Base-by-base conservation (phyloP, 2,113 vertebrate species). In the Myrmophylax atrothorax region DNA sequence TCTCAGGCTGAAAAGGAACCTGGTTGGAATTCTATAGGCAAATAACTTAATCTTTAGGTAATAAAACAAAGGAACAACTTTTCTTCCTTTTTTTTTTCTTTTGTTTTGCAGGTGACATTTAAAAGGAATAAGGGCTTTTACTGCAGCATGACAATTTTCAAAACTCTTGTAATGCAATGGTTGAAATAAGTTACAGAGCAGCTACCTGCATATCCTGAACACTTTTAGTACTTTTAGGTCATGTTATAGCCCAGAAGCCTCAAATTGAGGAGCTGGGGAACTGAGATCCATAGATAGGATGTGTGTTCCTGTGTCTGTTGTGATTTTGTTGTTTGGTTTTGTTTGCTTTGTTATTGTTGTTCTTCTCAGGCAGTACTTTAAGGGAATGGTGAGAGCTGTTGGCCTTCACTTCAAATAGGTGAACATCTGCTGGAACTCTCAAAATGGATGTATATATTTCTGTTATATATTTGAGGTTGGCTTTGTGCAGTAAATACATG, bases 401-500 rank as follows among this genome's bases (percentile, higher is more conserved):
- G 42, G 33, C 37, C 33, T 84, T 73, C 84, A 89, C 79, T 91
- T 82, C 50, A 85, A 94, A 91, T 62, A 92, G 76, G 60, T 96
- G 53, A 94, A 93, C 90, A 93, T 95, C 82, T 96, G 93, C 79
- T 94, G 37, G 52, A 69, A 29, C 37, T 90, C 89, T 93, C 63
- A 75, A 82, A 90, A 76, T 87, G 78, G 33, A 96, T 84, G 87
- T 78, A 94, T 88, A 40, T 86, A 68, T 75, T 79, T 81, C 52
- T 88, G 77, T 83, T 52, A 75, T 38, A 72, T 59, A 42, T 59
- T 70, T 84, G 93, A 89, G 92, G 75, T 49, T 24, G 16, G 83
- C 66, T 89, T 84, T 68, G 56, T 94, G 78, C 49, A 68, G 69
- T 82, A 72, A 82, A 95, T 97, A 44, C 95, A 82, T 96, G 46